A percentile compares a stretch with the other conserved stretches of the same genome.
phyloP scores from a whole-genome alignment of 2,888 invertebrate genomes.

The Drosophila cracens region DNA sequence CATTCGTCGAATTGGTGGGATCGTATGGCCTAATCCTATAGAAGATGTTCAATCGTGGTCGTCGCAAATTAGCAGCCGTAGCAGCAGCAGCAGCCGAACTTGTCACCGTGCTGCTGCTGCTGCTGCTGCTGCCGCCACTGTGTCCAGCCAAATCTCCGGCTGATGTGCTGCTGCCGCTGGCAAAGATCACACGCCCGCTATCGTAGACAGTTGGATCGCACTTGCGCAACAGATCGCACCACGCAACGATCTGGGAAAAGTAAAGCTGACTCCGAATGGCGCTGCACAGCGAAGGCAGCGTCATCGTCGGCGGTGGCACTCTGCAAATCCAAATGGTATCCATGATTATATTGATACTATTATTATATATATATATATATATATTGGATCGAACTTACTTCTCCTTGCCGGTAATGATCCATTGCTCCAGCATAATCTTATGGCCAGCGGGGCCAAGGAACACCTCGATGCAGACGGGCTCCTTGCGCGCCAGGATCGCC shows the following conservation, averaged over 20 bases:
- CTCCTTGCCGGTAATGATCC: constrained; percentile 84
- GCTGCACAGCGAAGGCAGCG: constrained; percentile 91
- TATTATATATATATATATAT: neutral
- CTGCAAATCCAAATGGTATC: constrained; percentile 48
- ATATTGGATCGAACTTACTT: constrained; percentile 73
- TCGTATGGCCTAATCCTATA: constrained; percentile 84
- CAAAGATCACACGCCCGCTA: constrained; percentile 84
- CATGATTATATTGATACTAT: neutral
- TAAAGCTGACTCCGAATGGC: constrained; percentile 97
- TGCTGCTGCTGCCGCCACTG: constrained; percentile 21
- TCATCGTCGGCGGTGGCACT: constrained; percentile 88
- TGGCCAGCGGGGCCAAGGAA: constrained; percentile 84
- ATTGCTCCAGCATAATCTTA: constrained; percentile 84
- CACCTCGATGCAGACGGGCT: constrained; percentile 85
- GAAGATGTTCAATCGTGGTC: constrained; percentile 84
- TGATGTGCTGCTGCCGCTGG: constrained; percentile 44
- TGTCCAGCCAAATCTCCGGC: constrained; percentile 76
- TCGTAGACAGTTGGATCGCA: constrained; percentile 83
- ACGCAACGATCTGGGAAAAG: constrained; percentile 98
- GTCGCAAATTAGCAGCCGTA: constrained; percentile 34
- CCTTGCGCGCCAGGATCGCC: constrained; percentile 82
- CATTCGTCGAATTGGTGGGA: constrained; percentile 77
- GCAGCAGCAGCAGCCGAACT: constrained; percentile 8
- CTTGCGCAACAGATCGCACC: constrained; percentile 87
- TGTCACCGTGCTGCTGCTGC: constrained; percentile 38